phyloP scores from a whole-genome alignment of 2,113 vertebrate species.

The Oxyura jamaicensis region DNA sequence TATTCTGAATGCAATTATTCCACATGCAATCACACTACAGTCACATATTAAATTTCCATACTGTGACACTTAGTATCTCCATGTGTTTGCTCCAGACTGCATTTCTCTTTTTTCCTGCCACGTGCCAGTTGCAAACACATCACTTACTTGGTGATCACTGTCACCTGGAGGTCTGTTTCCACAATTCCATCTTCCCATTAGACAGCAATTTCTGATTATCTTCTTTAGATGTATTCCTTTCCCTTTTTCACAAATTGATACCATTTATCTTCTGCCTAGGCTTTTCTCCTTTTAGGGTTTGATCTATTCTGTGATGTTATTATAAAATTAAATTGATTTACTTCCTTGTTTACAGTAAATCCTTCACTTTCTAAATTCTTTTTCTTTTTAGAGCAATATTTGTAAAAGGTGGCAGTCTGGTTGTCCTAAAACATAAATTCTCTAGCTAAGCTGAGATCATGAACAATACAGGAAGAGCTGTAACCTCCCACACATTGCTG shows the following conservation, averaged over 20 bases:
- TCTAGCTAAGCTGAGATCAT: background rate
- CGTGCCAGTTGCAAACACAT: background rate
- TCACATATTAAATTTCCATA: background rate
- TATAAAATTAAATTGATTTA: background rate
- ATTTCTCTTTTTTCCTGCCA: background rate
- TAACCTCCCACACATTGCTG: background rate
- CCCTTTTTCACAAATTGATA: background rate
- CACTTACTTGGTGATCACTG: background rate
- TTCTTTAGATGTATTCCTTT: background rate
- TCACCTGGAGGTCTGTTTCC: background rate
- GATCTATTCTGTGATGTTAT: background rate
- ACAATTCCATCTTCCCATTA: background rate
- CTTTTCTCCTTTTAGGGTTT: background rate
- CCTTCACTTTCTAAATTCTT: background rate
- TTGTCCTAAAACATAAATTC: background rate
- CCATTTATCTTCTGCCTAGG: background rate
- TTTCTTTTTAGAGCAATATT: background rate
- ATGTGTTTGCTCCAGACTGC: background rate
- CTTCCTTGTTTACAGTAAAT: background rate
- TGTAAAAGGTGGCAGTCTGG: background rate
- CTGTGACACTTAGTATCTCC: background rate
- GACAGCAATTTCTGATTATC: background rate
- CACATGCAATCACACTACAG: background rate
- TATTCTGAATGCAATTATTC: background rate
- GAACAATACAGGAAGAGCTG: background rate